Percentiles rank a stretch among this genome's conserved stretches.
Evolutionary conservation across 2,797 vertebrate species (phyloP).

Genomic region (Prunella strophiata): DNA sequence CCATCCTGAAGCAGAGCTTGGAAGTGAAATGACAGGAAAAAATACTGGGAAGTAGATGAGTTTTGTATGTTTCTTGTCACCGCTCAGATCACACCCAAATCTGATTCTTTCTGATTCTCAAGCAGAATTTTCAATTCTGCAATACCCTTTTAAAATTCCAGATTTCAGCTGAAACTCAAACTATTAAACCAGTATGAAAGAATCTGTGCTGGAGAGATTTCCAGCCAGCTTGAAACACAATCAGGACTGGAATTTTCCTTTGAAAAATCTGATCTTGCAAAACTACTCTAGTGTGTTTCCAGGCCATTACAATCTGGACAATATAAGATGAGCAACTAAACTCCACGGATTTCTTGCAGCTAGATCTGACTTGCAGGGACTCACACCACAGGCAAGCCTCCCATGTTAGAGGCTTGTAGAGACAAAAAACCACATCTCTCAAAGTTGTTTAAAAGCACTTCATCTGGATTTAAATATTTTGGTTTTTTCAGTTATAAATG

Average conservation of each 20-base stretch:
- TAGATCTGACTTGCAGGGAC: background rate
- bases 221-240: slow-evolving; percentile 13
- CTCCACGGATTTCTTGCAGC: background rate
- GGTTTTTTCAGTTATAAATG: rapidly evolving
- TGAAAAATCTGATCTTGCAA: slow-evolving; percentile 28
- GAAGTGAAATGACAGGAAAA: background rate
- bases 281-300: background rate
- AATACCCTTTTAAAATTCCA: slow-evolving; percentile 2
- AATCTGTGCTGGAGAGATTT: slow-evolving; percentile 4
- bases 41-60: background rate
- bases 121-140: background rate
- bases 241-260: slow-evolving; percentile 25
- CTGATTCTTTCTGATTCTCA: background rate
- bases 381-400: background rate
- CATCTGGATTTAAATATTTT: background rate
- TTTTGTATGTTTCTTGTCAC: background rate
- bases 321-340: background rate
- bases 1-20: background rate
- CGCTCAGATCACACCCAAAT: background rate
- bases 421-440: rapidly evolving
- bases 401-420: background rate
- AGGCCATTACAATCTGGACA: background rate
- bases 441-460: background rate
- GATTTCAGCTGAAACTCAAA: slow-evolving; percentile 6
- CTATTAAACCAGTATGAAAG: background rate